Percentiles rank a stretch among this genome's conserved stretches.
These are phyloP conservation scores for Diachasma alloeum DNA, from an alignment of 1,140 invertebrate species.

Conservation along the genomic window DNA sequence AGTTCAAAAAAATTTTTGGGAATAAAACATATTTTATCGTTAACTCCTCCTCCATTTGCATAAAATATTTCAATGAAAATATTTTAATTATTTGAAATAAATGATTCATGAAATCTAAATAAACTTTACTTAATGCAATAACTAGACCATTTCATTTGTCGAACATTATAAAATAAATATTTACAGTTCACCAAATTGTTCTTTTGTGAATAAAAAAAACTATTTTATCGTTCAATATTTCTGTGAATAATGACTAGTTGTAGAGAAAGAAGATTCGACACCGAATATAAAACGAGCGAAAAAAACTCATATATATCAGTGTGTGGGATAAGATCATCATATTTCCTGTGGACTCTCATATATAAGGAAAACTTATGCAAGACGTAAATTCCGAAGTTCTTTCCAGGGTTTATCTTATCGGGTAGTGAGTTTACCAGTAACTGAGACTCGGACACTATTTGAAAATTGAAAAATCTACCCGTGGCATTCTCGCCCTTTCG, in stretches of 20 bases:
- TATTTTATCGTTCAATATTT: neutral
- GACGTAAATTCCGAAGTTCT: slow-evolving; percentile 51
- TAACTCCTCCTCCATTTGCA: too few relatives aligned
- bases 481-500: neutral
- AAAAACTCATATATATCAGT: slow-evolving; percentile 17
- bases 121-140: too few relatives aligned
- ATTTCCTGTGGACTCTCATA: slow-evolving; percentile 65
- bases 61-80: too few relatives aligned
- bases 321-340: slow-evolving; percentile 62
- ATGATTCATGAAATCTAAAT: too few relatives aligned
- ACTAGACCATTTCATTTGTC: too few relatives aligned
- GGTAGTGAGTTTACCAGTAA: slow-evolving; percentile 51
- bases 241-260: neutral
- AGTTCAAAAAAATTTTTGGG: too few relatives aligned
- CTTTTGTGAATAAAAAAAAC: too few relatives aligned
- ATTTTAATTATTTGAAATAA: too few relatives aligned
- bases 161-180: too few relatives aligned
- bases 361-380: slow-evolving; percentile 62
- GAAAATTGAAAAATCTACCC: slow-evolving; percentile 63
- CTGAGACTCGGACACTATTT: slow-evolving; percentile 55
- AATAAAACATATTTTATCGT: too few relatives aligned
- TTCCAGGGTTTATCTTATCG: slow-evolving; percentile 57
- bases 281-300: slow-evolving; percentile 29
- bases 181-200: too few relatives aligned
- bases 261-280: neutral